phyloP scores from a whole-genome alignment of 2,113 vertebrate genomes.

The Ochotona princeps region DNA sequence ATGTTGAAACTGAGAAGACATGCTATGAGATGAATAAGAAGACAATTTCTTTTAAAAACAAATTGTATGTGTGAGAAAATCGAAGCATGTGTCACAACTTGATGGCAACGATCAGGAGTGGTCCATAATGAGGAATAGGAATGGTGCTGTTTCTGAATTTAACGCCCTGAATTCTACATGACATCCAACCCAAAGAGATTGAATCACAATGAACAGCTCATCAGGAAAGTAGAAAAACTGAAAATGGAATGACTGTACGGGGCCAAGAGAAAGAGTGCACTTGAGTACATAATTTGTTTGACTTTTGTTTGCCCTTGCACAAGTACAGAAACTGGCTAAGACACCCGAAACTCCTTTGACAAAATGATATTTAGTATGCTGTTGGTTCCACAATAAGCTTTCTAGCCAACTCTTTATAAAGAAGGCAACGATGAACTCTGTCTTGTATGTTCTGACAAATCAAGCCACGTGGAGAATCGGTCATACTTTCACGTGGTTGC shows the following conservation, averaged over 20 bases:
- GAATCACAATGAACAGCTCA: not conserved
- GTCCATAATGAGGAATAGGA: not conserved
- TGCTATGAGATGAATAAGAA: not conserved
- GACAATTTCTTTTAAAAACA: not conserved
- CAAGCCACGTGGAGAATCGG: not conserved
- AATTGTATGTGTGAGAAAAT: not conserved
- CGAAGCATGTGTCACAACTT: not conserved
- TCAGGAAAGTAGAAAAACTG: constrained; percentile 43
- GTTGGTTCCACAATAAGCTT: not conserved
- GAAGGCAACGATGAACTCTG: not conserved
- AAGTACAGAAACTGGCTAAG: not conserved
- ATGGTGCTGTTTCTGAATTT: not conserved
- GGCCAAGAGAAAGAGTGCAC: not conserved
- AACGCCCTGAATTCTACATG: not conserved
- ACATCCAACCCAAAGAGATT: not conserved
- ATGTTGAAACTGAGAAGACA: constrained; percentile 12
- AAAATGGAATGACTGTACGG: not conserved
- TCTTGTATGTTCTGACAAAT: not conserved
- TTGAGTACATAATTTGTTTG: not conserved
- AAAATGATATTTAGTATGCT: not conserved
- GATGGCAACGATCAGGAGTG: not conserved
- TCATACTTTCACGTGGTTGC: not conserved
- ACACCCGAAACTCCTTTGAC: not conserved
- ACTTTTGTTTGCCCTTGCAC: not conserved
- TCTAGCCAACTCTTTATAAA: not conserved